Conservation (phyloP, 1,140 invertebrate genomes). For the Pogonus chalceus region DNA sequence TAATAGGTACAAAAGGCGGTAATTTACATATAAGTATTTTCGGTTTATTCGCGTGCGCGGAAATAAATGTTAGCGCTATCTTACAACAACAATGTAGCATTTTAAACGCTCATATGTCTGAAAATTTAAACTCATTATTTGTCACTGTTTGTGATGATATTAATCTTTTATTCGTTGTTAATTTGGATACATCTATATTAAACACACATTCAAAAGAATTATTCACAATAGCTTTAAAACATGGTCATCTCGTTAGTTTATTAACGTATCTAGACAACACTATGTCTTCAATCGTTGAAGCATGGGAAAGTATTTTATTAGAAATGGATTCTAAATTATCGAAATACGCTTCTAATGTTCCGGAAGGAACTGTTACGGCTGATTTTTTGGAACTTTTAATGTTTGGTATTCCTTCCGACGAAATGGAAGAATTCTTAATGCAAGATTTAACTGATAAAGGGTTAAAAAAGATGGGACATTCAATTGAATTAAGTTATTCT, state of each 20-base stretch:
- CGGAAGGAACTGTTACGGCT: slow-evolving; percentile 70
- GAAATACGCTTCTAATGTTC: slow-evolving; percentile 72
- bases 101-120: slow-evolving; percentile 47
- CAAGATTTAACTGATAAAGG: slow-evolving; percentile 90
- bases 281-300: slow-evolving; percentile 77
- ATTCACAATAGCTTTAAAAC: slow-evolving; percentile 57
- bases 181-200: slow-evolving; percentile 56
- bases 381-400: slow-evolving; percentile 86
- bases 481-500: slow-evolving; percentile 84
- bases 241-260: slow-evolving; percentile 52
- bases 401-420: slow-evolving; percentile 71
- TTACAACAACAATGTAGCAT: slow-evolving; percentile 45
- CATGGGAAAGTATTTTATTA: slow-evolving; percentile 87
- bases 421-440: slow-evolving; percentile 72
- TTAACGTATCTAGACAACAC: slow-evolving; percentile 64
- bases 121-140: slow-evolving; percentile 48
- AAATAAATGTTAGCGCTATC: slow-evolving; percentile 50
- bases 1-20: slow-evolving; percentile 65
- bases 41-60: slow-evolving; percentile 71
- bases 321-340: slow-evolving; percentile 91
- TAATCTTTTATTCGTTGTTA: slow-evolving; percentile 42
- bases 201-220: slow-evolving; percentile 56
- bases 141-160: slow-evolving; percentile 43
- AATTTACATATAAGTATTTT: slow-evolving; percentile 68
- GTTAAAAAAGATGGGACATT: slow-evolving; percentile 84